These are phyloP conservation scores for Aethes cnicana DNA, from an alignment of 2,888 invertebrate species.

Conservation along the genomic window DNA sequence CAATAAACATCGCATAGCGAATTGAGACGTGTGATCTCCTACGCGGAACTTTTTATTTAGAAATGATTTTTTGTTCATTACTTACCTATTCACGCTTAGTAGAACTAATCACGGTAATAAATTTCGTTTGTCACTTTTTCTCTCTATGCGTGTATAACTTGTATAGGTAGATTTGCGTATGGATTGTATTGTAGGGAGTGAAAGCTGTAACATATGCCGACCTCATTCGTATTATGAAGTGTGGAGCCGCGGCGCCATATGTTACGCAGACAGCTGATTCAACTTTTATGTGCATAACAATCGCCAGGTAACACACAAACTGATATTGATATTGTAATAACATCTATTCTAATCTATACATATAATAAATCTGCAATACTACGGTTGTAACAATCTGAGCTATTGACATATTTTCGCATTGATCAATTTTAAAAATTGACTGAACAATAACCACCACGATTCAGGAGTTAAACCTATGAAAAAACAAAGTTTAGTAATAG, in stretches of 20 bases:
- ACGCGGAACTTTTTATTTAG: slow-evolving; percentile 46
- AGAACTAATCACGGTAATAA: slow-evolving; percentile 32
- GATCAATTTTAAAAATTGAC: neutral
- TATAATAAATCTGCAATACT: neutral
- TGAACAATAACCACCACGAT: slow-evolving; percentile 14
- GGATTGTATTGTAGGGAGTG: slow-evolving; percentile 74
- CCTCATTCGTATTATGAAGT: slow-evolving; percentile 76
- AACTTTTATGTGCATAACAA: slow-evolving; percentile 44
- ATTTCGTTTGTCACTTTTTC: slow-evolving; percentile 24
- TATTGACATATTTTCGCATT: slow-evolving; percentile 6
- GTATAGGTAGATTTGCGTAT: slow-evolving; percentile 46
- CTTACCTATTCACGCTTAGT: slow-evolving; percentile 40
- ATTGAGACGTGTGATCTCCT: slow-evolving; percentile 47
- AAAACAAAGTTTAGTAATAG: too few relatives aligned
- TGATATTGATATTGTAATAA: slow-evolving; percentile 19
- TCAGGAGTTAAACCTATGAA: too few relatives aligned
- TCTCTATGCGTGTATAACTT: slow-evolving; percentile 27
- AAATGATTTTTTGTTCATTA: slow-evolving; percentile 38
- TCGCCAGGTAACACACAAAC: slow-evolving; percentile 30
- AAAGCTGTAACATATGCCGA: slow-evolving; percentile 78
- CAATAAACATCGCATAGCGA: slow-evolving; percentile 4
- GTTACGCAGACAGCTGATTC: slow-evolving; percentile 71
- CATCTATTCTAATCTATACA: slow-evolving; percentile 21
- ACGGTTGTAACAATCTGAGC: slow-evolving; percentile 2
- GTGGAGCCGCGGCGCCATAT: slow-evolving; percentile 75